A percentile compares a stretch with the other conserved stretches of the same genome.
These are phyloP conservation scores for Shargacucullia verbasci DNA, from an alignment of 2,888 invertebrate species.

Conservation along the genomic window DNA sequence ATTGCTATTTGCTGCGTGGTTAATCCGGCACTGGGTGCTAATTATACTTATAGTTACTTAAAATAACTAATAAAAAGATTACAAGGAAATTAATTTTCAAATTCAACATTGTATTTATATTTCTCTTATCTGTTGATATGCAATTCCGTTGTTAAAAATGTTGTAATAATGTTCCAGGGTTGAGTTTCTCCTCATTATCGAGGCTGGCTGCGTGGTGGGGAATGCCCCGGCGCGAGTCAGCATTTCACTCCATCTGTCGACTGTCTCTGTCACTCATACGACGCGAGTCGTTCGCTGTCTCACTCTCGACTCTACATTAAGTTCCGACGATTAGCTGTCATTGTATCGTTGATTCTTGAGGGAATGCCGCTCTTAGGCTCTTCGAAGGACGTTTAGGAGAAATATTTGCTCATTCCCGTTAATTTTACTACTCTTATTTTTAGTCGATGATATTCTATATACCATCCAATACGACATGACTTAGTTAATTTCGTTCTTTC, in stretches of 20 bases:
- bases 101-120: too few relatives aligned
- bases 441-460: conserved; percentile 61
- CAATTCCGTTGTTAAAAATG: too few relatives aligned
- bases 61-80: too few relatives aligned
- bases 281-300: conserved; percentile 75
- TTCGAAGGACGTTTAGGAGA: conserved; percentile 53
- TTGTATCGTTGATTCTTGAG: conserved; percentile 63
- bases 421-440: conserved; percentile 59
- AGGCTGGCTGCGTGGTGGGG: conserved; percentile 68
- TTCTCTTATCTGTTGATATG: too few relatives aligned
- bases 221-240: conserved; percentile 55
- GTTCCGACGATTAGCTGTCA: conserved; percentile 62
- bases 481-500: conserved; percentile 51
- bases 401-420: conserved; percentile 72
- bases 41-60: too few relatives aligned
- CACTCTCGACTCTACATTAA: conserved; percentile 73
- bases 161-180: conserved; percentile 67
- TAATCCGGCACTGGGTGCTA: too few relatives aligned
- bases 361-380: conserved; percentile 59
- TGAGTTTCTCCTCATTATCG: conserved; percentile 69
- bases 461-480: conserved; percentile 86
- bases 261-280: conserved; percentile 83
- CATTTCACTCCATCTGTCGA: conserved; percentile 75
- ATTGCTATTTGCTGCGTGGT: too few relatives aligned
- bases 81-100: too few relatives aligned